Evolutionary conservation across 2,113 vertebrate genomes (phyloP), one percentile per base, ranked within the genome.

Genomic region (Chaenogobius annularis): DNA sequence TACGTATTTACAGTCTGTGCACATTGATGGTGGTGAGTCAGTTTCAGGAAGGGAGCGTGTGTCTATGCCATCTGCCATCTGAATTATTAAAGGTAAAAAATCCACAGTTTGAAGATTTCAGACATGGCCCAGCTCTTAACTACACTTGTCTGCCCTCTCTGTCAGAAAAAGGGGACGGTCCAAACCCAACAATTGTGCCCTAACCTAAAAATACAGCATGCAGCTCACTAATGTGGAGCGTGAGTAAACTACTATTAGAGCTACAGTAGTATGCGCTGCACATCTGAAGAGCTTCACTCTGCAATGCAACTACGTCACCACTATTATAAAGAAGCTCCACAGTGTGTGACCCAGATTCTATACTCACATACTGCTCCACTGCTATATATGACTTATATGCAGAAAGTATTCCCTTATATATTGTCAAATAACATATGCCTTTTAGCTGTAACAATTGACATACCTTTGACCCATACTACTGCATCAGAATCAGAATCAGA

Each of bases 1-100:
- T 31, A 61, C 15, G 26, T 26, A 61, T 61, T 61, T 61, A 61
- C 58, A 61, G 26, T 61, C 58, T 61, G 17, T 69, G 64, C 55
- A 56, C 37, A 35, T 61, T 26, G 62, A 80, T 72, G 73, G 61
- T 85, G 84, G 88, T 91, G 85, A 91, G 86, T 91, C 89, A 80
- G 74, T 88, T 77, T 79, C 44, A n/a, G 80, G 80, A 89, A 89
- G 70, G 43, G 69, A 79, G 77, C 43, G 40, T 85, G 77, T 77
- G 84, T 66, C 73, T 68, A 9, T 59, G 74, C 85, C 87, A 92
- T 90, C 87, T 92, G 89, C 73, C 59, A 77, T 85, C 74, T 93
- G 70, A 91, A 92, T 92, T 90, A 93, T 89, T 91, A 65, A 93
- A 87, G 64, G 74, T 85, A 50, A 82, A 83, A 89, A 91, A 90